Base-by-base conservation (phyloP, 2,797 vertebrate genomes). In the Otus scops region DNA sequence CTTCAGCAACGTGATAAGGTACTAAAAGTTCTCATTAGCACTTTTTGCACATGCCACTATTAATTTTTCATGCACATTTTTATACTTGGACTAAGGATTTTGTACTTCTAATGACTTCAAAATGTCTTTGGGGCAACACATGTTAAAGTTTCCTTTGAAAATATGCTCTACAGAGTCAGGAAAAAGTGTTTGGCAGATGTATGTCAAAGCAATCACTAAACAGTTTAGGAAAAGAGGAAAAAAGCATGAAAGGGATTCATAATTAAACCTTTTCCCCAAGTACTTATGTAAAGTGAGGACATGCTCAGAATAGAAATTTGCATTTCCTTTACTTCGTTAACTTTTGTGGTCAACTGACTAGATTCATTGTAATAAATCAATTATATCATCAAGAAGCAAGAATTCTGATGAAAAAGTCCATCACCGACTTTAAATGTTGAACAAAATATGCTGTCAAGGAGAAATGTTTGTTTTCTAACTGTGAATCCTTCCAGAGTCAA, bases 101-200 rank as follows among this genome's bases (percentile, higher is more conserved):
- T 91, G 34, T 45, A 85, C 10, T 56, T 74, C 32, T 87, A 77
- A 89, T 77, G 41, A 70, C 41, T 88, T 91, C n/a, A 91, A 26
- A 88, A 96, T 65, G 34, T 75, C 57, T 88, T 85, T 54, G 38
- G 50, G 82, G 56, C 10, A 92, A 91, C 9, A 61, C 6, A 21
- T 27, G 20, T 43, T 82, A 81, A 73, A 75, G 86, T 32, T 85
- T 80, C 68, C 56, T 95, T 94, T 91, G 68, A 95, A 96, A 88
- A 27, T 38, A 57, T 7, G 18, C 34, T 85, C 92, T 92, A 78
- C 28, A 83, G 73, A 93, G 73, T 43, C 16, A 68, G 41, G 28
- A 45, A 88, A 80, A 95, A 81, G 34, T 20, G 22, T 77, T 57
- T 82, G 88, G 88, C 60, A 94, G 68, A 89, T 39, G 38, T 68